A percentile compares a stretch with the other conserved stretches of the same genome.
These are phyloP conservation scores for Spermophilus dauricus DNA, from an alignment of 2,113 vertebrate genomes.

Conservation along the genomic window DNA sequence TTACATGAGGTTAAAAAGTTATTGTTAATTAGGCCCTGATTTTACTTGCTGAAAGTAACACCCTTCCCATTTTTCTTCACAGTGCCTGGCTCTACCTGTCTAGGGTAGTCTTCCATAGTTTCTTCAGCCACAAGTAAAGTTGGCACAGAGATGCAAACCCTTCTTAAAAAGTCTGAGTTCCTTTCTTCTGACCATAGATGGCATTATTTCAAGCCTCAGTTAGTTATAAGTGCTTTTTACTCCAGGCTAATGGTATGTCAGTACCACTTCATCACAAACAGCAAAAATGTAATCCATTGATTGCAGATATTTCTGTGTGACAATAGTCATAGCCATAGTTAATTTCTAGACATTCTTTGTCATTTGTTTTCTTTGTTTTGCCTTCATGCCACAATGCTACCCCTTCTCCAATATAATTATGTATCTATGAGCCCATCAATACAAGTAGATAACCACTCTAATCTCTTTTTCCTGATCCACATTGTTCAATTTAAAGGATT, in stretches of 20 bases:
- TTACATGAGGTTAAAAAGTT: neutral
- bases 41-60: neutral
- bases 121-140: neutral
- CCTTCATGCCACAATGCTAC: neutral
- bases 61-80: neutral
- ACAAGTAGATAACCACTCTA: neutral
- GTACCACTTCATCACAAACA: neutral
- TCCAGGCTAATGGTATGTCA: neutral
- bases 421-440: neutral
- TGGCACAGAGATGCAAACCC: neutral
- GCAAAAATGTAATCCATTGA: neutral
- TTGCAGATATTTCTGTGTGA: neutral
- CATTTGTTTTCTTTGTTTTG: neutral
- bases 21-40: neutral
- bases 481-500: conserved; percentile 35
- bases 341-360: neutral
- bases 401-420: neutral
- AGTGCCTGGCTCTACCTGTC: neutral
- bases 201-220: neutral
- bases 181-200: neutral
- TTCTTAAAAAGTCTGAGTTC: neutral
- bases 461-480: conserved; percentile 29
- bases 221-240: neutral
- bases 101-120: neutral
- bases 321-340: neutral